phyloP scores from a whole-genome alignment of 2,888 invertebrate genomes.

The Eilema caniola region DNA sequence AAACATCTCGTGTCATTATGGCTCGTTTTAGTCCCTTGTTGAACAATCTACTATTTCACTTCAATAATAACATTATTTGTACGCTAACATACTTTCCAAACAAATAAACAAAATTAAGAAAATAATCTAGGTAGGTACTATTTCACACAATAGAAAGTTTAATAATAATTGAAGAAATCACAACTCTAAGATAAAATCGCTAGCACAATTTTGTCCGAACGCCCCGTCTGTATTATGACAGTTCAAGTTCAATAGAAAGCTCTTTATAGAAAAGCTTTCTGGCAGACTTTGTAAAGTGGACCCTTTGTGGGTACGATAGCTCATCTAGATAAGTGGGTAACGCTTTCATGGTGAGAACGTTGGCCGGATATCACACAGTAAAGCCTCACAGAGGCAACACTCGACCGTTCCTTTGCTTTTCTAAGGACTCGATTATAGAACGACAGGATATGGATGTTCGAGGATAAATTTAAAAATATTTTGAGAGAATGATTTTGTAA shows the following conservation, averaged over 20 bases:
- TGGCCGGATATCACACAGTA: conserved; percentile 51
- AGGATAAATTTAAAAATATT: conserved; percentile 24
- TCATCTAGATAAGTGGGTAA: conserved; percentile 84
- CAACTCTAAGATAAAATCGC: conserved; percentile 12
- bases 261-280: conserved; percentile 65
- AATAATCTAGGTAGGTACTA: not conserved
- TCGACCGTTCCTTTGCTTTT: conserved; percentile 37
- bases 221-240: conserved; percentile 40
- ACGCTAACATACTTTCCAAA: too few species aligned
- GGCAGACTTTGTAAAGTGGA: conserved; percentile 60
- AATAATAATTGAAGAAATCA: not conserved
- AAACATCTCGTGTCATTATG: too few species aligned
- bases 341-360: conserved; percentile 68
- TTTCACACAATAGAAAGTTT: conserved; percentile 2
- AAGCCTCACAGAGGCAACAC: conserved; percentile 43
- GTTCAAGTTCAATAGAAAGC: conserved; percentile 59
- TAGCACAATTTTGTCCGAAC: conserved; percentile 19
- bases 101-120: too few species aligned
- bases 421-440: conserved; percentile 47
- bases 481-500: not conserved
- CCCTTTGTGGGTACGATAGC: conserved; percentile 74
- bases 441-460: conserved; percentile 30
- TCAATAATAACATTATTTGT: too few species aligned
- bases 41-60: too few species aligned
- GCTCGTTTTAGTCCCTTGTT: too few species aligned